Percentiles rank a stretch among this genome's conserved stretches.
These are phyloP conservation scores for Pachycephala philippinensis DNA, from an alignment of 2,113 vertebrate genomes.

Conservation along the genomic window DNA sequence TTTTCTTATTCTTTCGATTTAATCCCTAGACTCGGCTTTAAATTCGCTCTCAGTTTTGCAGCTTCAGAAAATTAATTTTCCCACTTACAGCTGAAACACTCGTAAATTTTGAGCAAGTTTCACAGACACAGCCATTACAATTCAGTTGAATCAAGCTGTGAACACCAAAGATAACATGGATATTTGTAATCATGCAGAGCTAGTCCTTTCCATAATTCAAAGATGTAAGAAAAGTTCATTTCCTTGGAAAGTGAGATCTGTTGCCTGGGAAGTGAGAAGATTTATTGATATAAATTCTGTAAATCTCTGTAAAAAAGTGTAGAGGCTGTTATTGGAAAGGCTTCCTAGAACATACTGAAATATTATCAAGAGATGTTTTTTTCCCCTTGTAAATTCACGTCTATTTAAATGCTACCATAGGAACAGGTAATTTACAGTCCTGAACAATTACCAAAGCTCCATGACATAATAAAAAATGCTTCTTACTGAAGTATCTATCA, in stretches of 20 bases:
- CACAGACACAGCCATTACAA: conserved; percentile 59
- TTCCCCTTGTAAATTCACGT: neutral
- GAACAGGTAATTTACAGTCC: neutral
- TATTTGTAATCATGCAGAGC: conserved; percentile 26
- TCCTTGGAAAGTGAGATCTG: neutral
- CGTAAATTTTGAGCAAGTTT: conserved; percentile 36
- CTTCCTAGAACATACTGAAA: neutral
- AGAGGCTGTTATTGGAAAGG: neutral
- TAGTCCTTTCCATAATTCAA: neutral
- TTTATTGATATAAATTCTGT: neutral
- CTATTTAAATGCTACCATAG: neutral
- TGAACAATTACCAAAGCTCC: neutral
- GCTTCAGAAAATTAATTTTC: conserved; percentile 16
- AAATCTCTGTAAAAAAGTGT: neutral
- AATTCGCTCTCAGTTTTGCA: neutral
- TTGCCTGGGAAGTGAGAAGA: neutral
- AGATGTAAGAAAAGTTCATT: neutral
- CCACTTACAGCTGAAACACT: conserved; percentile 7
- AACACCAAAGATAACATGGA: neutral
- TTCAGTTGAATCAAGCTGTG: conserved; percentile 43
- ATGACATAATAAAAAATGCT: neutral
- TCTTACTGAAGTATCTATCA: neutral
- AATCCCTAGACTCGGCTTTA: neutral
- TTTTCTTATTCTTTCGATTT: neutral
- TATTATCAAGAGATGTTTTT: neutral